A percentile compares a stretch with the other conserved stretches of the same genome.
Evolutionary conservation across 2,797 vertebrate species (phyloP).

Genomic region (Squalus acanthias): DNA sequence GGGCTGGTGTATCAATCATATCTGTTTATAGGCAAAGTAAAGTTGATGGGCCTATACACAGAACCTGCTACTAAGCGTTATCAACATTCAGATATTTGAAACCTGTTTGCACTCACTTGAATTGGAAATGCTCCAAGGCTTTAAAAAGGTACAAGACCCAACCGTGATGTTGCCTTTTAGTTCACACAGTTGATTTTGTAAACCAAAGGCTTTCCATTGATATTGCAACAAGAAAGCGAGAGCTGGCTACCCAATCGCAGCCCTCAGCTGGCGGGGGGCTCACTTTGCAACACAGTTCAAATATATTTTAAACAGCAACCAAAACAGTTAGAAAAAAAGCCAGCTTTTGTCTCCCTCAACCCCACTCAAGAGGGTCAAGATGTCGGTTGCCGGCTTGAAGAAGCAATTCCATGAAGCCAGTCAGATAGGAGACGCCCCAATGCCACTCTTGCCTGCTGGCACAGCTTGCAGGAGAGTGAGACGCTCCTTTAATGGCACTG

Average conservation of each 20-base stretch:
- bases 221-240: not conserved
- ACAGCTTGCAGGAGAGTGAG: no score
- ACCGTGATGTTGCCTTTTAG: not conserved
- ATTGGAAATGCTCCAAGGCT: not conserved
- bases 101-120: not conserved
- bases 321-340: not conserved
- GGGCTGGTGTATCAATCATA: no score
- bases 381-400: conserved; percentile 88
- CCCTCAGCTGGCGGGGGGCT: not conserved
- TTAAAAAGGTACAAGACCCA: not conserved
- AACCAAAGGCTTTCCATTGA: not conserved
- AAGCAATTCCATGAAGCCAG: conserved; percentile 95
- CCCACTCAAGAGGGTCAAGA: conserved; percentile 47
- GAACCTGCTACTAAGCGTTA: no score
- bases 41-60: no score
- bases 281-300: not conserved
- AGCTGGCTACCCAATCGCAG: not conserved
- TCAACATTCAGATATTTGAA: no score
- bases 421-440: conserved; percentile 64
- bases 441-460: not conserved
- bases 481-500: conserved; percentile 31
- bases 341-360: not conserved
- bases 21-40: no score
- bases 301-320: not conserved
- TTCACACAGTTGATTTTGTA: not conserved